phyloP scores from a whole-genome alignment of 2,797 vertebrate species.

The Nannoperca obscura region DNA sequence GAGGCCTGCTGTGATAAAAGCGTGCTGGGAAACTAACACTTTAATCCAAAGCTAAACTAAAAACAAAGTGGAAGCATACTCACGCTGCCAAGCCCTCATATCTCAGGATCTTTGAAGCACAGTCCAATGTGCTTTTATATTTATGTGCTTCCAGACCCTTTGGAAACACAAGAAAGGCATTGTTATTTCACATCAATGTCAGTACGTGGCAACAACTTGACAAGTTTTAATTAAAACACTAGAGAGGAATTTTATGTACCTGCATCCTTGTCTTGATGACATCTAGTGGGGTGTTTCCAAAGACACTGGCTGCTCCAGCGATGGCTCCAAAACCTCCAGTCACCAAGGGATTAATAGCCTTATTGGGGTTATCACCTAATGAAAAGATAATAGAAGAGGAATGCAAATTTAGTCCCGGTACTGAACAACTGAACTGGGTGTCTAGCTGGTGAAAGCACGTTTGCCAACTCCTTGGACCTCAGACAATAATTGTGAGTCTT shows the following conservation, averaged over 20 bases:
- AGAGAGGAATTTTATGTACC: conserved; percentile 72
- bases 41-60: not conserved
- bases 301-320: conserved; percentile 94
- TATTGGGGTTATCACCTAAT: conserved; percentile 91
- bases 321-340: conserved; percentile 91
- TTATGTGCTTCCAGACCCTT: conserved; percentile 95
- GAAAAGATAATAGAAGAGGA: not conserved
- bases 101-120: conserved; percentile 91
- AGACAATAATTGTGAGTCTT: not conserved
- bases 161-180: not conserved
- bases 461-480: not conserved
- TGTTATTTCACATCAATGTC: not conserved
- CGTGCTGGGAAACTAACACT: not conserved
- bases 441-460: not conserved
- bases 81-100: conserved; percentile 92
- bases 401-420: not conserved
- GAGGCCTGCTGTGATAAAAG: not conserved
- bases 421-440: not conserved
- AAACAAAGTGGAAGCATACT: conserved; percentile 73
- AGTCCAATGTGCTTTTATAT: conserved; percentile 94
- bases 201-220: not conserved
- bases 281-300: conserved; percentile 95
- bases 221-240: not conserved
- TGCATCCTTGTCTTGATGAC: conserved; percentile 98
- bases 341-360: conserved; percentile 90